Conservation (phyloP, 2,888 invertebrate genomes). For the Catocala fraxini region DNA sequence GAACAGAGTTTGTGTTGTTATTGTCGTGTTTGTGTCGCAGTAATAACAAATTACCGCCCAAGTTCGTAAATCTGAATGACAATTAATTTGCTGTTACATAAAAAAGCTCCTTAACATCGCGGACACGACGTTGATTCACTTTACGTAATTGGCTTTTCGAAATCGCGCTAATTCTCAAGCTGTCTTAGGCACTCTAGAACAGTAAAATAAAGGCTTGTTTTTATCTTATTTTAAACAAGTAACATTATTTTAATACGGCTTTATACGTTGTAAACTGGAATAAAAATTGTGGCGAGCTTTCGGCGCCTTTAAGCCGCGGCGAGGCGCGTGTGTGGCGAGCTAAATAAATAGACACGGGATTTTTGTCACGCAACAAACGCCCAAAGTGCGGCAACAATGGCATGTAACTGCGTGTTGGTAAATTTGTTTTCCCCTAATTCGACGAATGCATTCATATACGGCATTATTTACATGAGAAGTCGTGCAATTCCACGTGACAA, state of each 20-base stretch:
- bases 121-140: conserved; percentile 11
- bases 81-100: conserved; percentile 5
- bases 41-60: too few species aligned
- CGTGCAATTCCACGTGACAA: conserved; percentile 61
- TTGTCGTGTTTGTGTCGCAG: too few species aligned
- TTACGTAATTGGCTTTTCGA: conserved; percentile 20
- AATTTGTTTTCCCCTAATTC: conserved; percentile 64
- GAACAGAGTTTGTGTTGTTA: too few species aligned
- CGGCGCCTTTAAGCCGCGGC: not conserved
- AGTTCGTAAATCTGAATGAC: not conserved
- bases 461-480: conserved; percentile 56
- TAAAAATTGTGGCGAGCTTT: conserved; percentile 1
- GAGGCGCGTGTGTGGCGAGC: conserved; percentile 7
- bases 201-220: too few species aligned
- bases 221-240: too few species aligned
- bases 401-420: conserved; percentile 41
- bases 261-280: conserved; percentile 2
- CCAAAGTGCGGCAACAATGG: conserved; percentile 25
- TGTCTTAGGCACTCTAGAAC: conserved; percentile 4
- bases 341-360: conserved; percentile 30
- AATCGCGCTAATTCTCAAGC: conserved; percentile 13
- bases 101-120: conserved; percentile 12
- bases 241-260: not conserved
- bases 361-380: conserved; percentile 43
- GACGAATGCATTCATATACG: conserved; percentile 47